Conservation (phyloP, 92 coral and sea anemone species). For the Isaurus tuberculatus region DNA sequence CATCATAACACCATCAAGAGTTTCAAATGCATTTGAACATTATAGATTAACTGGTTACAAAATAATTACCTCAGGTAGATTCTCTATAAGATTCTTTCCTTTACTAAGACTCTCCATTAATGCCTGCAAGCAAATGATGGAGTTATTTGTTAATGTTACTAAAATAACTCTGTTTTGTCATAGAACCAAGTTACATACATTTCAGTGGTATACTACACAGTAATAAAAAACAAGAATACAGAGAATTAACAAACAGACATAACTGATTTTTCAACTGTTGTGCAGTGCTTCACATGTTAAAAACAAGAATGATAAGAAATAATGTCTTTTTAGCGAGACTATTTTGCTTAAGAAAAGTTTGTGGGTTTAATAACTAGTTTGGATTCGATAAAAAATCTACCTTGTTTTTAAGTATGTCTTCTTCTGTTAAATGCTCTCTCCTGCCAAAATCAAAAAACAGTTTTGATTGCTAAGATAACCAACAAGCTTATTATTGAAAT, state of each 20-base stretch:
- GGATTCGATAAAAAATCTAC: conserved; percentile 29
- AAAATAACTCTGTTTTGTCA: no score
- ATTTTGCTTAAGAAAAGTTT: no score
- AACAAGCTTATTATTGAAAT: not conserved
- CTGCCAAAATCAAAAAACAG: conserved; percentile 36
- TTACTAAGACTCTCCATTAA: conserved; percentile 89
- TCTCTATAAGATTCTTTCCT: conserved; percentile 88
- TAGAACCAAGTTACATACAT: not conserved
- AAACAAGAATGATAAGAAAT: no score
- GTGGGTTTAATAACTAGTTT: not conserved
- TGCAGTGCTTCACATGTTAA: no score
- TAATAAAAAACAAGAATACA: no score
- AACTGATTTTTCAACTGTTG: no score
- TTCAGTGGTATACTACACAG: no score
- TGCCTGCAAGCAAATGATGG: conserved; percentile 63
- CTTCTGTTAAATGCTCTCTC: conserved; percentile 92
- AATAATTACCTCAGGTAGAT: conserved; percentile 83
- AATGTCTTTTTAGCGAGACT: no score
- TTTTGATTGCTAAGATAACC: not conserved
- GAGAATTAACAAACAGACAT: no score
- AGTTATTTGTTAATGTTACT: not conserved
- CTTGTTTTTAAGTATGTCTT: conserved; percentile 95
- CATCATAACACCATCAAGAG: no score
- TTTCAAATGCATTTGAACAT: no score
- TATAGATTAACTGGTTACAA: no score